These are phyloP conservation scores for Porites cylindrica DNA, from an alignment of 92 coral and sea anemone genomes.

Conservation along the genomic window DNA sequence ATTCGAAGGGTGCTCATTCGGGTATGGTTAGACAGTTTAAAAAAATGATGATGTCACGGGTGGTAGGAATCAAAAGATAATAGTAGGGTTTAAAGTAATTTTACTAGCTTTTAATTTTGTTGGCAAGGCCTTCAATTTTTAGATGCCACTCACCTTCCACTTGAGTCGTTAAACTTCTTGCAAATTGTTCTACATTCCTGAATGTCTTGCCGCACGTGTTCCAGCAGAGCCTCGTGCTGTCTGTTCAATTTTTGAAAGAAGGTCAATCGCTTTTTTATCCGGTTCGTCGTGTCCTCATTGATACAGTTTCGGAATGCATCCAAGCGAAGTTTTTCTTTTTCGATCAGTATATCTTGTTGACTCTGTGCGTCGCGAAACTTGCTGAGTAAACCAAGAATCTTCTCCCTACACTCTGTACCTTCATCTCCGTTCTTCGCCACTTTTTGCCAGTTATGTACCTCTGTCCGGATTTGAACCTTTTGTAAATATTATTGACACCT, in stretches of 20 bases:
- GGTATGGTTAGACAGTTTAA: too few species aligned
- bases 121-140: too few species aligned
- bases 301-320: slow-evolving; percentile 97
- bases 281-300: slow-evolving; percentile 95
- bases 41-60: too few species aligned
- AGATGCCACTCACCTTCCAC: slow-evolving; percentile 70
- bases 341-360: slow-evolving; percentile 89
- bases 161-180: slow-evolving; percentile 80
- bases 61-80: too few species aligned
- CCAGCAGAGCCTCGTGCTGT: slow-evolving; percentile 90
- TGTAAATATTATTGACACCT: neutral
- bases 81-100: too few species aligned
- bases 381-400: slow-evolving; percentile 83
- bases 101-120: too few species aligned
- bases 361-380: slow-evolving; percentile 89
- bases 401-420: slow-evolving; percentile 88
- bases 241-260: slow-evolving; percentile 88
- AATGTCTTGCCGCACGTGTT: slow-evolving; percentile 90
- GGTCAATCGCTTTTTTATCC: slow-evolving; percentile 87
- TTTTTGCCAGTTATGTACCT: slow-evolving; percentile 89
- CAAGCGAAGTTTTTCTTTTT: slow-evolving; percentile 89
- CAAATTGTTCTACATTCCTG: slow-evolving; percentile 97
- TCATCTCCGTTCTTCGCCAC: slow-evolving; percentile 86
- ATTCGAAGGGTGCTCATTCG: too few species aligned
- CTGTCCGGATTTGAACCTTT: slow-evolving; percentile 90